These are phyloP conservation scores for Gallinago stenura DNA, from an alignment of 2,797 vertebrate species.

Conservation along the genomic window DNA sequence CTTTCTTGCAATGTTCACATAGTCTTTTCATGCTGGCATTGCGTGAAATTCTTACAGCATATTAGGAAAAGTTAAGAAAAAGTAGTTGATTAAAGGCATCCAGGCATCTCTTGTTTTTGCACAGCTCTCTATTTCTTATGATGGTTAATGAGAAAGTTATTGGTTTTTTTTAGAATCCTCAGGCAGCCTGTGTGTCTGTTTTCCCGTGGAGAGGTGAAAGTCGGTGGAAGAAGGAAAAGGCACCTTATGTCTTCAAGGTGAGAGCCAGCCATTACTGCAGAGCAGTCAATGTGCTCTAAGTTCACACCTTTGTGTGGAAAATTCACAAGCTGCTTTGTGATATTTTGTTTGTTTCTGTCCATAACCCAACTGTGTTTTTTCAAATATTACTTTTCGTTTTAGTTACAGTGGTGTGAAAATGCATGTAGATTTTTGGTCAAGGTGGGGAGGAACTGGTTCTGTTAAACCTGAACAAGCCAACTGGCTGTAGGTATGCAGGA, in stretches of 20 bases:
- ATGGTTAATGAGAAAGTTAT: background rate
- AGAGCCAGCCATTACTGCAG: background rate
- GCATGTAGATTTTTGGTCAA: background rate
- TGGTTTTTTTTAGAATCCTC: background rate
- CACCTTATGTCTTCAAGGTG: background rate
- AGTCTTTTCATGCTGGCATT: background rate
- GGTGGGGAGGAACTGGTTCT: background rate
- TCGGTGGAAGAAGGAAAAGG: background rate
- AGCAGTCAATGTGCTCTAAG: background rate
- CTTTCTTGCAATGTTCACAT: background rate
- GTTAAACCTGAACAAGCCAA: background rate
- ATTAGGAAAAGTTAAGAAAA: background rate
- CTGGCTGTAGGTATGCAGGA: rapidly evolving
- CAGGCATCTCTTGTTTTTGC: background rate
- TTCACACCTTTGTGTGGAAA: background rate
- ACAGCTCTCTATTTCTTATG: background rate
- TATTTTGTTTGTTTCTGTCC: background rate
- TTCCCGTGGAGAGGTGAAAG: background rate
- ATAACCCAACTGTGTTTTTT: background rate
- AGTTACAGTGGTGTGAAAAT: background rate
- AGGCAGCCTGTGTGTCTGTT: background rate
- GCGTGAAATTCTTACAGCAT: background rate
- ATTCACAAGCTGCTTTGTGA: background rate
- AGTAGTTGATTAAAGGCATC: background rate
- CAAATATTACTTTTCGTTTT: background rate